Percentiles rank a stretch among this genome's conserved stretches.
Evolutionary conservation across 2,113 vertebrate genomes (phyloP).

Genomic region (Gymnogyps californianus): DNA sequence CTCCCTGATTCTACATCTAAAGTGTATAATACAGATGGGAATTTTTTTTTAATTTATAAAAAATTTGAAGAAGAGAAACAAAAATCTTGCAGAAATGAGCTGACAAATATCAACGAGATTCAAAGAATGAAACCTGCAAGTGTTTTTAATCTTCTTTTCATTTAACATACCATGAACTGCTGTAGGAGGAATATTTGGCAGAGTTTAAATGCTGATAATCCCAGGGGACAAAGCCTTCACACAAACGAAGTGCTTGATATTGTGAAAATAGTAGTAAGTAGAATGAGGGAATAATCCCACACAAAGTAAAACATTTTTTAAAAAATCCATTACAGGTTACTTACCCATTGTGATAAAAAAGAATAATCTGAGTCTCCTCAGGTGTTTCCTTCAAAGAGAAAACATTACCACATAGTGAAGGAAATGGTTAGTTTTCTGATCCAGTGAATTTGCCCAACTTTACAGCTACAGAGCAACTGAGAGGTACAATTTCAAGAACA

Average conservation of each 20-base stretch:
- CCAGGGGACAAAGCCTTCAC: not conserved
- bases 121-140: not conserved
- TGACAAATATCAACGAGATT: not conserved
- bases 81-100: not conserved
- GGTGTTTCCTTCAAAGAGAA: not conserved
- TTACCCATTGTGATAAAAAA: not conserved
- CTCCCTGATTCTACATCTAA: not conserved
- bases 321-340: not conserved
- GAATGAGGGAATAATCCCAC: not conserved
- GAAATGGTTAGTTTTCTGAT: not conserved
- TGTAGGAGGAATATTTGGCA: not conserved
- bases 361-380: not conserved
- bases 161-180: not conserved
- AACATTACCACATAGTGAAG: not conserved
- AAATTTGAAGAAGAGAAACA: not conserved
- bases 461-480: not conserved
- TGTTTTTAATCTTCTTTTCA: not conserved
- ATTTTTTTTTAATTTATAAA: not conserved
- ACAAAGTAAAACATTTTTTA: not conserved
- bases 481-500: not conserved
- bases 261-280: not conserved
- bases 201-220: not conserved
- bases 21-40: not conserved
- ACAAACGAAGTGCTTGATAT: not conserved
- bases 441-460: not conserved